Conservation (phyloP, 2,888 invertebrate genomes). For the Megaustenia siamemsis region DNA sequence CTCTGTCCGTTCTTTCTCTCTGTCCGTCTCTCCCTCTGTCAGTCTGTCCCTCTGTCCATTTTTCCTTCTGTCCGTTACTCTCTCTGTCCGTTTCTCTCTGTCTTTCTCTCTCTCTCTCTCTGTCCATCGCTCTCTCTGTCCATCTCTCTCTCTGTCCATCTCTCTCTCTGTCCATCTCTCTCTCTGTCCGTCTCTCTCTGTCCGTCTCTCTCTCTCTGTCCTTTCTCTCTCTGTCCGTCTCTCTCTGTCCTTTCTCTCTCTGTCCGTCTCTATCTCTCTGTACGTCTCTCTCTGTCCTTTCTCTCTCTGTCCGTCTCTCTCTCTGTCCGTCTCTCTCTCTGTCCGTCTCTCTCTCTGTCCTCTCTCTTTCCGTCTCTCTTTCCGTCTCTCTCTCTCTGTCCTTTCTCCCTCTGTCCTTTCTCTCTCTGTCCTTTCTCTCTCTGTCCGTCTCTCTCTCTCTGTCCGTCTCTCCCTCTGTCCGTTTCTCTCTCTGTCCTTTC, state of each 20-base stretch:
- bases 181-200: no score
- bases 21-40: conserved; percentile 22
- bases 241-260: no score
- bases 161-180: no score
- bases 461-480: no score
- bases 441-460: no score
- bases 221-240: no score
- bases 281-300: conserved; percentile 25
- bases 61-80: not conserved
- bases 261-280: conserved; percentile 31
- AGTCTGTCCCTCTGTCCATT: not conserved
- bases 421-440: no score
- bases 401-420: not conserved
- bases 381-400: not conserved
- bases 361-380: not conserved
- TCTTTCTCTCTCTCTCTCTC: not conserved
- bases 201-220: no score
- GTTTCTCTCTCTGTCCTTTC: no score
- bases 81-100: no score
- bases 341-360: not conserved
- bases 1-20: conserved; percentile 18
- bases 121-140: not conserved
- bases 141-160: not conserved
- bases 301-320: conserved; percentile 28
- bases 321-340: not conserved